A percentile compares a stretch with the other conserved stretches of the same genome.
phyloP scores from a whole-genome alignment of 2,113 vertebrate species.

The Puffinus mauretanicus region DNA sequence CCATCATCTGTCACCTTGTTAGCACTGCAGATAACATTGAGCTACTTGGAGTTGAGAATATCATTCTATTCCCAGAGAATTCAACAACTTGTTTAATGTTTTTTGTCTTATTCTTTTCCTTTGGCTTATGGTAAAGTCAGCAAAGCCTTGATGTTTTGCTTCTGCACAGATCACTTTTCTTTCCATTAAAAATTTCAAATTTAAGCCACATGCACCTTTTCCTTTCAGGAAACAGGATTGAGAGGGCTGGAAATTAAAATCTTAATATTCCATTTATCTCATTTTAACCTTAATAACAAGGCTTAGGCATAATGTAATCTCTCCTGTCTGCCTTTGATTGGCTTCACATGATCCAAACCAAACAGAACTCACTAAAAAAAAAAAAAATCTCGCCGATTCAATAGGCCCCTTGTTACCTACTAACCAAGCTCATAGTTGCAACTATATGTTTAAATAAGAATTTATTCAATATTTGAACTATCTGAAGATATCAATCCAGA shows the following conservation, averaged over 20 bases:
- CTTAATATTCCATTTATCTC: not conserved
- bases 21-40: not conserved
- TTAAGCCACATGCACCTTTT: not conserved
- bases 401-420: not conserved
- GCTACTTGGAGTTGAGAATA: not conserved
- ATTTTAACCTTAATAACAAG: slow-evolving; percentile 1
- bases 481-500: not conserved
- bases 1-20: not conserved
- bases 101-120: not conserved
- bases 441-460: not conserved
- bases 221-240: not conserved
- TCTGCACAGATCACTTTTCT: not conserved
- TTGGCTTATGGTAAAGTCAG: not conserved
- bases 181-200: not conserved
- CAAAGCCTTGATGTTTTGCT: not conserved
- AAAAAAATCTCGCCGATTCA: not conserved
- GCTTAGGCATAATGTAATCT: not conserved
- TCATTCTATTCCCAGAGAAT: not conserved
- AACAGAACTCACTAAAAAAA: not conserved
- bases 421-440: not conserved
- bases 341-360: slow-evolving; percentile 17
- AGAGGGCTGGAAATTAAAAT: not conserved
- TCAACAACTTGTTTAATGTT: not conserved
- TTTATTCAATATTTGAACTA: not conserved
- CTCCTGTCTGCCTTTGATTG: not conserved